Evolutionary conservation across 2,113 vertebrate genomes (phyloP), one percentile per base, ranked within the genome.

Genomic region (Vombatus ursinus): DNA sequence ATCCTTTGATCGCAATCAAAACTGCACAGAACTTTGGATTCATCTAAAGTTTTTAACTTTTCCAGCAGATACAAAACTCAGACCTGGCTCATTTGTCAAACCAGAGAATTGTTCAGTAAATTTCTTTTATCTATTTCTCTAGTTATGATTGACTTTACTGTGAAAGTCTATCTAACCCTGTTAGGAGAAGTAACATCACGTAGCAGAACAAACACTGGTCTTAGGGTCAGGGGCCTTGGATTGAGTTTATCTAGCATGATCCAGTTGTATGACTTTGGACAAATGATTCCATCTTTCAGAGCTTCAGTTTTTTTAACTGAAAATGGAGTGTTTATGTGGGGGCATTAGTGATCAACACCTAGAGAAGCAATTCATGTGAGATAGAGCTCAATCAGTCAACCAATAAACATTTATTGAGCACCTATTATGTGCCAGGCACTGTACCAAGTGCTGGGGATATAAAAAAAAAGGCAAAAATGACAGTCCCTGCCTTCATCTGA

Each of bases 1-100:
- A 37, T 91, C 53, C 44, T 77, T 94, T 92, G 47, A 84, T 14
- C 48, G 23, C 47, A n/a, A 61, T 94, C 8, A 90, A 84, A 50
- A 3, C 31, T 93, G 48, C 91, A 89, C 11, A 96, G 2, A 94
- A 91, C 92, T 94, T 96, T 93, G 53, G 84, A n/a, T 93, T 93
- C n/a, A 96, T 31, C 51, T 84, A 44, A 94, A 9, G 52, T 92
- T 25, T 92, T 89, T 96, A 28, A 96, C 91, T 95, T 84, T 95
- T 28, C 61, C 57, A 91, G 84, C 3, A 50, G 92, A 96, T 4
- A 24, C 52, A 90, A 92, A 44, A 84, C 16, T 91, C 10, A 96
- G 90, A 90, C 51, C 52, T 90, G 24, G 23, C 12, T 92, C 94
- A 31, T 5, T 8, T 90, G 28, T 49, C 19, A 93, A 68, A 90